These are phyloP conservation scores for Ceriagrion tenellum DNA, from an alignment of 2,888 invertebrate species.

Conservation along the genomic window DNA sequence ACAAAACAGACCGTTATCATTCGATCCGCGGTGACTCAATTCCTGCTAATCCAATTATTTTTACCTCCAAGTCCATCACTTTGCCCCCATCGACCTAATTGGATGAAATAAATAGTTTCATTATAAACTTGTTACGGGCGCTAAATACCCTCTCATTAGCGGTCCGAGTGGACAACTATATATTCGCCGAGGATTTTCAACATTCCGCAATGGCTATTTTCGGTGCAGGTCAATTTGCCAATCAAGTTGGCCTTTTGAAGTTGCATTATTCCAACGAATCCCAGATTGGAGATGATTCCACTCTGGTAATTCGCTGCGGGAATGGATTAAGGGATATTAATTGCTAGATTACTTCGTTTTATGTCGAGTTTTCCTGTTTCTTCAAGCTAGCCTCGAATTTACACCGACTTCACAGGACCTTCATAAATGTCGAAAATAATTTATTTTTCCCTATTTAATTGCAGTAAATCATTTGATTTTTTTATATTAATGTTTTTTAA, in stretches of 20 bases:
- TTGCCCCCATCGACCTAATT: background rate
- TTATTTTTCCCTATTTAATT: too few relatives aligned
- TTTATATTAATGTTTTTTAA: too few relatives aligned
- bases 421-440: too few relatives aligned
- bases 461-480: too few relatives aligned
- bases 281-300: background rate
- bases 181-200: background rate
- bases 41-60: background rate
- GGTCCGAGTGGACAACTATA: background rate
- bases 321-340: too few relatives aligned
- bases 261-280: background rate
- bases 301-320: too few relatives aligned
- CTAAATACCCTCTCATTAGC: background rate
- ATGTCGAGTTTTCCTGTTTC: too few relatives aligned
- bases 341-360: too few relatives aligned
- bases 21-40: background rate
- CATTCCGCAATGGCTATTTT: background rate
- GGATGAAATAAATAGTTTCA: constrained; percentile 7
- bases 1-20: too few relatives aligned
- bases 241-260: background rate
- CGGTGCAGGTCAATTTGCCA: background rate
- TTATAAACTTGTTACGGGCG: background rate
- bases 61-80: background rate
- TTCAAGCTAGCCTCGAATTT: too few relatives aligned
- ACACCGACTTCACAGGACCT: too few relatives aligned